Conservation (phyloP, 2,888 invertebrate genomes). For the Leucophenga montana region DNA sequence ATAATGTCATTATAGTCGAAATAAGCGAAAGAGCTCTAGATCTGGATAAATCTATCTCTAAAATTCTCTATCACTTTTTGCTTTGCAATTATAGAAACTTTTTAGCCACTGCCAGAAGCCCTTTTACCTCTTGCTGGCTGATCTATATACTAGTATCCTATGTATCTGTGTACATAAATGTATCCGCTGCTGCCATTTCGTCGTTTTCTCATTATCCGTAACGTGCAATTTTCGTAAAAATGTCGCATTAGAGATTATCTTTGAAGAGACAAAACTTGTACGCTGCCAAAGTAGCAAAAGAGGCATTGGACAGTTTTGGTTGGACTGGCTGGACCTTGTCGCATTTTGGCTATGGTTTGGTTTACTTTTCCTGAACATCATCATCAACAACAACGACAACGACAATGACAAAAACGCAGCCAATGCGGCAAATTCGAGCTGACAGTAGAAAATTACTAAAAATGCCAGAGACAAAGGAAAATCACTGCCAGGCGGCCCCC, state of each 20-base stretch:
- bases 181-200: conserved; percentile 29
- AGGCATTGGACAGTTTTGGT: conserved; percentile 26
- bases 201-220: conserved; percentile 64
- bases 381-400: conserved; percentile 32
- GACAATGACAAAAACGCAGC: not conserved
- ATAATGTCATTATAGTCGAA: conserved; percentile 69
- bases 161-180: conserved; percentile 7
- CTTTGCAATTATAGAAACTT: conserved; percentile 12
- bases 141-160: not conserved
- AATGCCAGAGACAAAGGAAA: conserved; percentile 39
- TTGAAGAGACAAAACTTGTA: conserved; percentile 61
- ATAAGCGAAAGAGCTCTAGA: not conserved
- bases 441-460: conserved; percentile 65
- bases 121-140: conserved; percentile 10
- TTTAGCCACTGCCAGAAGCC: conserved; percentile 22
- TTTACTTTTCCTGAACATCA: conserved; percentile 45
- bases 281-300: conserved; percentile 34
- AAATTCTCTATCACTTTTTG: too few relatives aligned
- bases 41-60: too few relatives aligned
- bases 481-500: not conserved
- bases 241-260: conserved; percentile 70
- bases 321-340: conserved; percentile 21
- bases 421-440: conserved; percentile 53
- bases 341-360: conserved; percentile 22
- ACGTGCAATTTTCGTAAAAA: conserved; percentile 69